Evolutionary conservation across 2,888 invertebrate species (phyloP).

Genomic region (Zonitis immaculata): DNA sequence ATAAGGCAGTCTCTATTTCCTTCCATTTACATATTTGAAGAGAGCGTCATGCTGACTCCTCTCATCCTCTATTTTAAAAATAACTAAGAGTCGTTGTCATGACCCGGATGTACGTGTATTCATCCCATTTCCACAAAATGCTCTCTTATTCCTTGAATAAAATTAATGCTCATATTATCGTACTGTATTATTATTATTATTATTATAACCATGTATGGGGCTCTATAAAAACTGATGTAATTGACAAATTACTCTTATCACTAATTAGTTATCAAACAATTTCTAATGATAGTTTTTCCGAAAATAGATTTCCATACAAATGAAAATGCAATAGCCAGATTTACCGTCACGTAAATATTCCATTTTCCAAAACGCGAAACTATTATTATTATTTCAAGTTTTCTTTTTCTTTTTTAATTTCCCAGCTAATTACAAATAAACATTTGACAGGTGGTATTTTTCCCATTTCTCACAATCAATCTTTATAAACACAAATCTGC

Average conservation of each 20-base stretch:
- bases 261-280: neutral
- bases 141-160: neutral
- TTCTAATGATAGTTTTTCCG: too few species aligned
- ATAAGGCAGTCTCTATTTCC: neutral
- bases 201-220: too few species aligned
- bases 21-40: conserved; percentile 4
- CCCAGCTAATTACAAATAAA: conserved; percentile 5
- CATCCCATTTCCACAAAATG: neutral
- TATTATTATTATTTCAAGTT: too few species aligned
- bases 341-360: too few species aligned
- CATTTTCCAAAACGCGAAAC: too few species aligned
- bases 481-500: too few species aligned
- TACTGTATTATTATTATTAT: neutral
- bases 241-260: neutral
- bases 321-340: too few species aligned
- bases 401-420: too few species aligned
- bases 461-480: too few species aligned
- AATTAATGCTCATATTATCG: neutral
- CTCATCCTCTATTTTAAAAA: neutral
- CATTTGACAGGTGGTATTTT: conserved; percentile 13
- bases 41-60: neutral
- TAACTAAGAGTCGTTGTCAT: conserved; percentile 5
- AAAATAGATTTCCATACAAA: too few species aligned
- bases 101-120: conserved; percentile 4
- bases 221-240: neutral